Base-by-base conservation (phyloP, 2,113 vertebrate genomes). In the Odocoileus virginianus region DNA sequence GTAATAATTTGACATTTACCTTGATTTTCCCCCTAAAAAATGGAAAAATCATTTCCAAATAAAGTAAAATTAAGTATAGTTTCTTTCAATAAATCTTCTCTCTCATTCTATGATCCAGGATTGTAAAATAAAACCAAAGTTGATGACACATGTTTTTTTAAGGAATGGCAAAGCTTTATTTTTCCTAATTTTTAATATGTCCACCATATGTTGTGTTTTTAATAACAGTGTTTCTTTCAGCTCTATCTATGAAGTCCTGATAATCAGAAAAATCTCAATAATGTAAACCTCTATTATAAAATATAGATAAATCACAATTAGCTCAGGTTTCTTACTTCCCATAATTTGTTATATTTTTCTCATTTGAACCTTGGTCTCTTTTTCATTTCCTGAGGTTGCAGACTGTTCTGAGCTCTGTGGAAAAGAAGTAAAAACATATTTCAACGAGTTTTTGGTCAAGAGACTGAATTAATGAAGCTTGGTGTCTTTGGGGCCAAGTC, bases 201-300 rank as follows among this genome's bases (percentile, higher is more conserved):
- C 16, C 3, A 78, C 28, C 25, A 85, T 25, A 45, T 95, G 45
- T 96, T 94, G 94, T 71, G 7, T 86, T 76, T 96, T 64, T 67
- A 89, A 94, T 76, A 36, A 52, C 14, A 84, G n/a, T 88, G 23
- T 64, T 95, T 85, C 13, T 91, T 96, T 87, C 40, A 94, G 40
- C 23, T 92, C 21, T 11, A 76, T 25, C 11, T 36, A 23, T 47
- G 40, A 85, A 57, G 19, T n/a, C 15, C 36, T 14, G n/a, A 89
- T 87, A 64, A 7, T 78, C 47, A 92, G 17, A 91, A 94, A 76
- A 92, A 57, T 82, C 30, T 71, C 55, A 64, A 30, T 67, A 43
- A 87, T 91, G 97, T 88, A 81, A 91, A 67, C 9, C 14, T 96
- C 30, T 74, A 33, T 86, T 88, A 61, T 61, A 92, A 85, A 97